Evolutionary conservation across 2,797 vertebrate species (phyloP), one percentile per base, ranked within the genome.

Genomic region (Gallirallus australis): DNA sequence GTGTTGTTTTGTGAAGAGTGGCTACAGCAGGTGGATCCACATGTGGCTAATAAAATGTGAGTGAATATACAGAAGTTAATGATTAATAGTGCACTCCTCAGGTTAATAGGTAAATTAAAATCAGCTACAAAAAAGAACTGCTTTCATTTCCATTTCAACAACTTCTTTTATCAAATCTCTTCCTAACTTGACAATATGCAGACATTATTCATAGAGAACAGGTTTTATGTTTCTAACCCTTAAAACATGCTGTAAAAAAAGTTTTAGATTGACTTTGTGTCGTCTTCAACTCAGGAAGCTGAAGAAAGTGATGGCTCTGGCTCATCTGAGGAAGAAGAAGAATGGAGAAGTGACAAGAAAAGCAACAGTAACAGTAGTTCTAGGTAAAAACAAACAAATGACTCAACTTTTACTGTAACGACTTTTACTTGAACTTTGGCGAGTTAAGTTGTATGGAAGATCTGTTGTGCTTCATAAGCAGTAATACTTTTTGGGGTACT

Each of bases 281-380:
- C 2, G 86, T 82, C 89, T 80, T 88, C 27, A 82, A 84, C 88
- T 42, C 71, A 97, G 97, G 95, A 97, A 73, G 98, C 96, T 59
- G 98, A 98, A 77, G 98, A 96, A 60, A 98, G 97, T 91, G 98
- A 98, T 82, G 97, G 88, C 15, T 97, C 97, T 72, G 93, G 92
- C 60, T 98, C 98, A 4, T 99, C 99, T 39, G 98, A 98, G 84
- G 98, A 98, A 72, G 98, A 99, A 28, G 99, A 99, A 16, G 98
- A 99, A 72, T 99, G 99, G 99, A 99, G 97, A 60, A 99, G 98
- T 97, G 99, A 98, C 64, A 97, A 99, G 98, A 99, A 98, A 69
- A 99, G 98, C 94, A 98, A 97, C 72, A 98, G 97, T 65, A 97
- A 99, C 86, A 99, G 98, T 95, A 99, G 98, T 95, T 98, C 99